phyloP scores from a whole-genome alignment of 1,140 invertebrate genomes.

The Mamestra configurata region DNA sequence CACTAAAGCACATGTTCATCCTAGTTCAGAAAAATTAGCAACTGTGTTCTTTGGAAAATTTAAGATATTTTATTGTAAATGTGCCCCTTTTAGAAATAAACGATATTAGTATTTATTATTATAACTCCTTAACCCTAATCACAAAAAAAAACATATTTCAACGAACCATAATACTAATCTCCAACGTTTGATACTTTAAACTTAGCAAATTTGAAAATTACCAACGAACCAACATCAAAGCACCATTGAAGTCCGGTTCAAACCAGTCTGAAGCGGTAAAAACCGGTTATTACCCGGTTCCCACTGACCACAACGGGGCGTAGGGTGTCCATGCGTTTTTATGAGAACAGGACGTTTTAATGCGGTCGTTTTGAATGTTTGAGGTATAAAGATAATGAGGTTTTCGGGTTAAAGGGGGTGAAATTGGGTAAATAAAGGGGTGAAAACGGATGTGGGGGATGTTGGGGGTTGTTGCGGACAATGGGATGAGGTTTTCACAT shows the following conservation, averaged over 20 bases:
- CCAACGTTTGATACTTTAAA: slow-evolving; percentile 25
- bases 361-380: slow-evolving; percentile 42
- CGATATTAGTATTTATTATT: too few relatives aligned
- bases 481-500: neutral
- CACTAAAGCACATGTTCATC: too few relatives aligned
- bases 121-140: neutral
- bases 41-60: too few relatives aligned
- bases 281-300: slow-evolving; percentile 38
- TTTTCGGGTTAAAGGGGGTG: slow-evolving; percentile 2
- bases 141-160: neutral
- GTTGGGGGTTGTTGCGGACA: neutral
- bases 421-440: slow-evolving; percentile 19
- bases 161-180: neutral
- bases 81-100: too few relatives aligned
- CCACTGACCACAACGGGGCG: slow-evolving; percentile 25
- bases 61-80: too few relatives aligned
- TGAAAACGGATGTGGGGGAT: slow-evolving; percentile 9
- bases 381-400: slow-evolving; percentile 31
- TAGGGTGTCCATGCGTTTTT: slow-evolving; percentile 42
- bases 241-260: slow-evolving; percentile 47
- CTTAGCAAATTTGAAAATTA: slow-evolving; percentile 54
- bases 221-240: slow-evolving; percentile 57
- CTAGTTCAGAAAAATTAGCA: too few relatives aligned
- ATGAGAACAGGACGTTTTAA: slow-evolving; percentile 25
- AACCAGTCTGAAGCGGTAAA: slow-evolving; percentile 35